Conservation (phyloP, 2,888 invertebrate species). For the Uropetala carovei region DNA sequence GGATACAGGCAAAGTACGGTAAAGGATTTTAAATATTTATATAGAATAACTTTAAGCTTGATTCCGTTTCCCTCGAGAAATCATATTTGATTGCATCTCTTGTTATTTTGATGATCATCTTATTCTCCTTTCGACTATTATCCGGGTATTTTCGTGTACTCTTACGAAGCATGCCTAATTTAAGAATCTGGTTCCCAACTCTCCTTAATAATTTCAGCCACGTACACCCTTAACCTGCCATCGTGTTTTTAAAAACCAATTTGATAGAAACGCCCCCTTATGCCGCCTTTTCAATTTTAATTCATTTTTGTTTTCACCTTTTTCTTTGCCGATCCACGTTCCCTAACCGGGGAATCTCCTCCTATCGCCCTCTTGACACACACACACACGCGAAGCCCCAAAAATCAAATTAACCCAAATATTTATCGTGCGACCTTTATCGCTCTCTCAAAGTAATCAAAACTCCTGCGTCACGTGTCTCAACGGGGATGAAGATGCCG, state of each 20-base stretch:
- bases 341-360: background rate
- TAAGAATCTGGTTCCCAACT: background rate
- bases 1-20: too few relatives aligned
- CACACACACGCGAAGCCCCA: too few relatives aligned
- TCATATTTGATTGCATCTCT: too few relatives aligned
- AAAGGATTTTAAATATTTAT: too few relatives aligned
- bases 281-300: background rate
- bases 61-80: too few relatives aligned
- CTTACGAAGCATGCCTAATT: background rate
- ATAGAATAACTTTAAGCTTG: too few relatives aligned
- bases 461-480: background rate
- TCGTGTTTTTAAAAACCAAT: slow-evolving; percentile 1
- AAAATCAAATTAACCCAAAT: background rate
- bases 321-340: background rate
- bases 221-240: background rate
- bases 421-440: background rate
- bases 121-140: too few relatives aligned
- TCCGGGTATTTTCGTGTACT: too few relatives aligned
- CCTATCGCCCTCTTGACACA: background rate
- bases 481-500: background rate
- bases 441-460: background rate
- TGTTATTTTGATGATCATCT: too few relatives aligned
- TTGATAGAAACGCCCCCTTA: background rate
- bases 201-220: background rate
- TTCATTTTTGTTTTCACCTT: background rate